Base-by-base conservation (phyloP, 2,888 invertebrate species). In the Oxytorus armatus region DNA sequence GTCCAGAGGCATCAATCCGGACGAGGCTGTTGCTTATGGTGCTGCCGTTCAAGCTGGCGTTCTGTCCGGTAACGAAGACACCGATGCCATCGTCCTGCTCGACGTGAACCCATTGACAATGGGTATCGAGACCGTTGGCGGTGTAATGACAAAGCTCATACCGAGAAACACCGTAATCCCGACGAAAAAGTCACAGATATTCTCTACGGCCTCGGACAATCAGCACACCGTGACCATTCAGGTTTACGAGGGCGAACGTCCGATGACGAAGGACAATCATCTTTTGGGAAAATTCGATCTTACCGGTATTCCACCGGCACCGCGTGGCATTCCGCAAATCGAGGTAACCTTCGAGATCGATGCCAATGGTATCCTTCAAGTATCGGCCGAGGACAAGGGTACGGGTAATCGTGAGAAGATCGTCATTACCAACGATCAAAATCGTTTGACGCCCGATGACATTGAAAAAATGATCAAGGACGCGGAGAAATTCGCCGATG, bases 191-290 rank as follows among this genome's bases (percentile, higher is more conserved):
- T 98, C 98, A 0, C 99, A 99, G 93, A 98, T 99, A 91, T 99
- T 99, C 95, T 98, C 99, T 0, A 99, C 99, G 0, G 99, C 99
- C 73, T 97, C 98, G 29, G 99, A 99, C 92, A 99, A 99, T 93
- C 99, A 99, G 92, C 98, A 98, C 92, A 98, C 98, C 2, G 99
- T 99, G 68, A 99, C 99, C 85, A 99, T 99, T 92, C 94, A 95
- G 92, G 98, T 98, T 0, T 99, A 97, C 92, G 99, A 99, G 93
- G 99, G 99, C 87, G 99, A 99, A 93, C 96, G 99, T 89, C 98
- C 99, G 25, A 99, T 99, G 99, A 99, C 99, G 85, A 99, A 99
- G 93, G 99, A 99, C 93, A 99, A 99, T 93, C 99, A 99, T 93
- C 94, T 98, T 84, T 94, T 99, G 80, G 99, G 99, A 83, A 99